Conservation (phyloP, 2,888 invertebrate species). For the Pogonocherus hispidulus region DNA sequence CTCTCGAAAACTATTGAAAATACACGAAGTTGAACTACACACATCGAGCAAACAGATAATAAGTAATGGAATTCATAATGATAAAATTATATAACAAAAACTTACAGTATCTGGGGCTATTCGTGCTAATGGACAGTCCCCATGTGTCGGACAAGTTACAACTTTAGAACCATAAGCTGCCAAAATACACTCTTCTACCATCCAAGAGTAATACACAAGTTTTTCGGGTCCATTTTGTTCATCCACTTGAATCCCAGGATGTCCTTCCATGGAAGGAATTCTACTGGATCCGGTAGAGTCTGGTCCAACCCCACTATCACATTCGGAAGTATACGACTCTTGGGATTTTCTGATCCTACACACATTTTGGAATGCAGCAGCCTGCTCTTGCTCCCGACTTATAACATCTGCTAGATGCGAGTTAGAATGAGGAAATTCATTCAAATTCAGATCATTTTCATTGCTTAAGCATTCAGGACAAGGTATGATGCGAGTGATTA, state of each 20-base stretch:
- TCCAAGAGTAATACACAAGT: constrained; percentile 80
- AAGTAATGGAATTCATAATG: no score
- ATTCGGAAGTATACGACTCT: constrained; percentile 85
- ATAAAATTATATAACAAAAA: constrained; percentile 25
- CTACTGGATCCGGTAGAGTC: constrained; percentile 88
- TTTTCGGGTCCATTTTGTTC: constrained; percentile 53
- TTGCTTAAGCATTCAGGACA: constrained; percentile 86
- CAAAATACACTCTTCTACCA: constrained; percentile 96
- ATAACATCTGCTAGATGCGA: constrained; percentile 36
- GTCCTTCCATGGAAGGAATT: constrained; percentile 86
- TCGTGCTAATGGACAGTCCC: constrained; percentile 79
- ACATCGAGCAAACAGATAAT: no score
- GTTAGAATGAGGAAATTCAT: constrained; percentile 43
- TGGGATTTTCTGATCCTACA: constrained; percentile 72
- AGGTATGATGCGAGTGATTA: constrained; percentile 93
- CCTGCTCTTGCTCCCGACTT: constrained; percentile 42
- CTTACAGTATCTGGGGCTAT: constrained; percentile 94
- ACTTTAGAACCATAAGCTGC: constrained; percentile 81
- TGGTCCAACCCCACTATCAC: constrained; percentile 89
- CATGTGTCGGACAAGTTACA: constrained; percentile 86
- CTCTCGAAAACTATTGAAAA: no score
- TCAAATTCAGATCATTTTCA: constrained; percentile 40
- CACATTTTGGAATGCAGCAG: constrained; percentile 29
- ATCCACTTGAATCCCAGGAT: constrained; percentile 70
- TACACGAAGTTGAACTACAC: no score